phyloP scores from a whole-genome alignment of 2,797 vertebrate species.

The Lagocephalus sceleratus region DNA sequence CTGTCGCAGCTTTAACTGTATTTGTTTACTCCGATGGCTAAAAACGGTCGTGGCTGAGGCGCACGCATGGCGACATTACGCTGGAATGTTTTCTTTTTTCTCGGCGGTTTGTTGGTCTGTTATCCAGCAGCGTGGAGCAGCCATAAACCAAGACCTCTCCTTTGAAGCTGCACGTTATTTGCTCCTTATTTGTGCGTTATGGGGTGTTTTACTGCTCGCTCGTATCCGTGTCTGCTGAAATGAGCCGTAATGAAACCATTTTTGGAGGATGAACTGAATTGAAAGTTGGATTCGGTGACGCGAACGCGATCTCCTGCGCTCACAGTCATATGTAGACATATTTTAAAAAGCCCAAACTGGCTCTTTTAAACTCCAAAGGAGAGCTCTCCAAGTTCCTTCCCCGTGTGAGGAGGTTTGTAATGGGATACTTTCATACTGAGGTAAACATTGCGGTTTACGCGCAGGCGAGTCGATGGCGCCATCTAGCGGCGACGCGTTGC shows the following conservation, averaged over 20 bases:
- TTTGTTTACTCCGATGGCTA: not conserved
- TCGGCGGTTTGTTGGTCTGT: constrained; percentile 32
- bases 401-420: constrained; percentile 39
- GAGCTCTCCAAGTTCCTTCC: constrained; percentile 21
- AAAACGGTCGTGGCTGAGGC: not conserved
- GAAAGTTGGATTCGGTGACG: no score
- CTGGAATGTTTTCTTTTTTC: constrained; percentile 48
- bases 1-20: not conserved
- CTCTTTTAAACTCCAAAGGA: constrained; percentile 6
- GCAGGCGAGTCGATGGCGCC: constrained; percentile 42
- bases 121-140: constrained; percentile 34
- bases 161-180: not conserved
- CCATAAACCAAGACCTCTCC: not conserved
- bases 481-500: constrained; percentile 35
- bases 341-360: no score
- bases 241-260: no score
- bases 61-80: constrained; percentile 47
- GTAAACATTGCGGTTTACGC: constrained; percentile 64
- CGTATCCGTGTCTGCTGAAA: no score
- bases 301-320: no score
- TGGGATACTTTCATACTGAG: constrained; percentile 53
- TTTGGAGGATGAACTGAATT: no score
- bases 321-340: no score
- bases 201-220: no score
- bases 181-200: not conserved